Percentiles rank a stretch among this genome's conserved stretches.
Evolutionary conservation across 2,888 invertebrate genomes (phyloP).

Genomic region (Campoplex nolae): DNA sequence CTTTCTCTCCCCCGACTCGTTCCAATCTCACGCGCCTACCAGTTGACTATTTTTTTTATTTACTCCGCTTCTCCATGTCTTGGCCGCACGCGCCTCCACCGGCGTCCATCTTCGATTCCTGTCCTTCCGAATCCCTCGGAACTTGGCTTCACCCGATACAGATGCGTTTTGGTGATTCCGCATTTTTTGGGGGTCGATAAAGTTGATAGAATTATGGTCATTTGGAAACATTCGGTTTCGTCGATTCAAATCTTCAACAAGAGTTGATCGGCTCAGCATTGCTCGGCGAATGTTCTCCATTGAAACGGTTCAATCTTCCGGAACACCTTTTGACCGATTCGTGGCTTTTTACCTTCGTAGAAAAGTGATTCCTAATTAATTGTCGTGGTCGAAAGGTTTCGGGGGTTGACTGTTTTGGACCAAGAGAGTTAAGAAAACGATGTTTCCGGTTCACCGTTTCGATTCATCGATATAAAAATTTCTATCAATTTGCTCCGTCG

Average conservation of each 20-base stretch:
- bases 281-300: not conserved
- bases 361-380: not conserved
- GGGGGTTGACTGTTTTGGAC: too few species aligned
- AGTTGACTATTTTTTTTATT: conserved; percentile 3
- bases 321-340: not conserved
- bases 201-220: not conserved
- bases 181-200: not conserved
- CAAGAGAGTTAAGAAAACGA: not conserved
- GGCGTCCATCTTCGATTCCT: conserved; percentile 23
- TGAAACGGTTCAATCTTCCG: not conserved
- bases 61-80: not conserved
- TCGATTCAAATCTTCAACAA: not conserved
- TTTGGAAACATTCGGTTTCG: not conserved
- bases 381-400: too few species aligned
- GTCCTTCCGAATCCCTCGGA: not conserved
- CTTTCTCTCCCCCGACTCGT: not conserved
- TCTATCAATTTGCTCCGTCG: not conserved
- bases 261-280: not conserved
- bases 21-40: conserved; percentile 14
- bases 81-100: conserved; percentile 3
- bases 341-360: not conserved
- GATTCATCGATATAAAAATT: not conserved
- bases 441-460: not conserved
- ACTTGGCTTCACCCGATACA: not conserved
- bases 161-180: not conserved